Evolutionary conservation across 1,140 invertebrate species (phyloP), one percentile per base, ranked within the genome.

Genomic region (Pseudobourletiella spinata): DNA sequence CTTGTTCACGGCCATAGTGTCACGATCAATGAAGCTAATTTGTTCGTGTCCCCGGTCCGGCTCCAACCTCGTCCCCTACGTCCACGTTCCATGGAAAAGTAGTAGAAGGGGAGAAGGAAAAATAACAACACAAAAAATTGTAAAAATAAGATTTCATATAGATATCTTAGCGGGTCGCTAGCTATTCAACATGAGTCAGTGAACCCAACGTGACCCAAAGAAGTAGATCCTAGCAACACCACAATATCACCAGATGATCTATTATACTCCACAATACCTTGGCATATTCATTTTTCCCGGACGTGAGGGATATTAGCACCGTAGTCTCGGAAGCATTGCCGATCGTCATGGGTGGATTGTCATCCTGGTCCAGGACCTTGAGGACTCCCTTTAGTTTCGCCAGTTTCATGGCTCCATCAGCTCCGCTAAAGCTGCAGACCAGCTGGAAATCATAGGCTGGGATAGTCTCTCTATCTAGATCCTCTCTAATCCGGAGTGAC

Each of bases 311-410:
- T 22, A 52, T 52, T 14, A 8, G 6, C 11, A 48, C 44, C 6
- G 44, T 48, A 6, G 6, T 22, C 44, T 11, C 6, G 4, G 44
- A 48, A 11, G 44, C 8, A 22, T 22, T 22, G 6, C 6, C 20
- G 22, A 6, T 15, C 22, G 44, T 48, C 8, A 48, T 6, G 6
- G 77, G 77, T 3, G 76, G 74, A 72, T 78, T 78, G 57, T 78
- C 77, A 57, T 78, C 74, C 28, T 77, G 65, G 64, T 78, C 77
- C 29, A 77, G 57, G 18, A 78, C 59, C 15, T 73, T 71, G 11
- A 78, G 57, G 6, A 30, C 30, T 18, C 18, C 77, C 26, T 1
- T 69, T 68, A 32, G 69, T 68, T 26, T 72, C 2, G 70, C 15
- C 71, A 63, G 0, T 63, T 70, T 50, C 73, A 61, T 42, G 74